Conservation (phyloP, 30 jellyfish, hydroid and myxozoan species). For the Nemopilema nomurai region DNA sequence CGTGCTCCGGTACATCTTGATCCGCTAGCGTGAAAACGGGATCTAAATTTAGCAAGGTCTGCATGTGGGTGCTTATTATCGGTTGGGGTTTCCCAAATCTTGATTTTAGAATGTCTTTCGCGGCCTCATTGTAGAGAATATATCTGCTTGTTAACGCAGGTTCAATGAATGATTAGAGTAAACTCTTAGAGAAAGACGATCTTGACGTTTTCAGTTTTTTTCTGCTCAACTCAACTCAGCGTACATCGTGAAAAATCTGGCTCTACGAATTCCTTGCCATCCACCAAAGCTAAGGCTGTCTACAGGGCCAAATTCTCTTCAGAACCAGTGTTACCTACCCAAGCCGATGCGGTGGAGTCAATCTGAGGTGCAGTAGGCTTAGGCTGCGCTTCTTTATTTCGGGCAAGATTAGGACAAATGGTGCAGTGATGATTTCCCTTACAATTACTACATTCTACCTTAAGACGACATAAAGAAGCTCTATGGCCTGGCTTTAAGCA, state of each 20-base stretch:
- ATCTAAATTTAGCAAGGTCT: conserved; percentile 55
- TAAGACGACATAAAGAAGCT: too few species aligned
- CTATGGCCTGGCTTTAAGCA: too few species aligned
- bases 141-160: too few species aligned
- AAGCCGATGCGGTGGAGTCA: background rate
- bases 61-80: conserved; percentile 61
- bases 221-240: too few species aligned
- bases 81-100: conserved; percentile 55
- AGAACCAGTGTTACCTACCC: background rate
- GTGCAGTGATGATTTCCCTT: background rate
- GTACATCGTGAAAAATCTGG: too few species aligned
- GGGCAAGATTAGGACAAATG: conserved; percentile 4
- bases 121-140: conserved; percentile 32
- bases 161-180: too few species aligned
- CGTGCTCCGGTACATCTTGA: conserved; percentile 24
- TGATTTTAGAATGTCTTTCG: conserved; percentile 41
- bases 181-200: too few species aligned
- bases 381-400: background rate
- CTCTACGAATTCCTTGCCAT: too few species aligned
- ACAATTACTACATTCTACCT: too few species aligned
- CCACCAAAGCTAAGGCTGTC: too few species aligned
- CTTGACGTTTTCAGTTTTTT: too few species aligned
- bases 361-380: background rate
- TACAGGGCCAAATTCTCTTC: background rate
- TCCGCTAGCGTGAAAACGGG: conserved; percentile 58